Percentiles rank a stretch among this genome's conserved stretches.
Conservation (phyloP, 1,140 invertebrate species). For the Drosophila sp. region DNA sequence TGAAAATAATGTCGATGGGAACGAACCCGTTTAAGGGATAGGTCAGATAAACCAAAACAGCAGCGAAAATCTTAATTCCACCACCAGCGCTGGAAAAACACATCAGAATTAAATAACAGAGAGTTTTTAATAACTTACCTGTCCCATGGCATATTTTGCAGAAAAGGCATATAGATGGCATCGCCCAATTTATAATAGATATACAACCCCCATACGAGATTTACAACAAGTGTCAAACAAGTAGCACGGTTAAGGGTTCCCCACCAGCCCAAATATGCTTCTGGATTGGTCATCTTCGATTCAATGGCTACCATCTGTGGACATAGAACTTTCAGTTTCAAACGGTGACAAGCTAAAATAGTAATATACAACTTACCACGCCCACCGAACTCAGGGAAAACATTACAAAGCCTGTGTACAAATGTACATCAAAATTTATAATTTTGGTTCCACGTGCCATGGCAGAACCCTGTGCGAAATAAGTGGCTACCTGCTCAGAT, state of each 20-base stretch:
- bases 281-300: neutral
- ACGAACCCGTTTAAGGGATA: slow-evolving; percentile 12
- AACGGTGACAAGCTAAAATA: neutral
- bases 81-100: neutral
- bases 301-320: neutral
- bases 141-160: neutral
- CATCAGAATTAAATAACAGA: neutral
- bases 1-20: neutral
- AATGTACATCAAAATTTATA: neutral
- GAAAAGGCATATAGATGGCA: neutral
- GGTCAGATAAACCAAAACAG: neutral
- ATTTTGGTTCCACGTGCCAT: neutral
- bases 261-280: neutral
- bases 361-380: slow-evolving; percentile 6
- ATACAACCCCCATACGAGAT: neutral
- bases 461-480: no score
- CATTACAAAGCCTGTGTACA: slow-evolving; percentile 1
- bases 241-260: neutral
- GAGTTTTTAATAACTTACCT: neutral
- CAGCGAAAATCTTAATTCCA: neutral
- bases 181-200: neutral
- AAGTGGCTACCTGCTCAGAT: no score
- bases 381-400: slow-evolving; percentile 9
- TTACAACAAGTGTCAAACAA: neutral
- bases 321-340: neutral